Percentiles rank a stretch among this genome's conserved stretches.
phyloP scores from a whole-genome alignment of 2,797 vertebrate species.

The Falco rusticolus region DNA sequence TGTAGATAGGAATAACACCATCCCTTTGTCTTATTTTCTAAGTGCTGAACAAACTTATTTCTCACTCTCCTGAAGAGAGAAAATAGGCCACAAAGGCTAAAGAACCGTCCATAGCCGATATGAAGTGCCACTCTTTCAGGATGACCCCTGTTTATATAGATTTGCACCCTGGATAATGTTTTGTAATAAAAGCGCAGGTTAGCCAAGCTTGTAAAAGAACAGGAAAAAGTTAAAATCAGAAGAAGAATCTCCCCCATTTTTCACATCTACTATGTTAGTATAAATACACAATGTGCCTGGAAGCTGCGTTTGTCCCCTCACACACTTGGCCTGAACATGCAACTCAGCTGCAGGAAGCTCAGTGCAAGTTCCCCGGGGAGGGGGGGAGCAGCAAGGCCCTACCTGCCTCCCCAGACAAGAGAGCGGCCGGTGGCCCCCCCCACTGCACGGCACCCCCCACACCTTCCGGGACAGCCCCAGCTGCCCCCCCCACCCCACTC shows the following conservation, averaged over 20 bases:
- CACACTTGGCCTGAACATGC: accelerated
- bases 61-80: neutral
- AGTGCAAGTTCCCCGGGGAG: accelerated
- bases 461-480: accelerated
- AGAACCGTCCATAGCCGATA: neutral
- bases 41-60: neutral
- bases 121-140: neutral
- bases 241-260: neutral
- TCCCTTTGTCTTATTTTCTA: neutral
- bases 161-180: neutral
- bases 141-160: neutral
- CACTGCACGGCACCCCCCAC: no score
- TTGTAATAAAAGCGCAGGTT: accelerated
- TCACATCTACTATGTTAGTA: accelerated
- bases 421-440: accelerated
- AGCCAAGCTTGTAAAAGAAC: neutral
- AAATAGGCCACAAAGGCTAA: accelerated
- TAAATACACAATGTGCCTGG: neutral
- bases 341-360: neutral
- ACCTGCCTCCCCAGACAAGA: no score
- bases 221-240: neutral
- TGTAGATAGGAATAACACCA: neutral
- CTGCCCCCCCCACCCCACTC: accelerated
- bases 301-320: no score
- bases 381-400: accelerated